Conservation (phyloP, 2,113 vertebrate species). For the Neogobius melanostomus region DNA sequence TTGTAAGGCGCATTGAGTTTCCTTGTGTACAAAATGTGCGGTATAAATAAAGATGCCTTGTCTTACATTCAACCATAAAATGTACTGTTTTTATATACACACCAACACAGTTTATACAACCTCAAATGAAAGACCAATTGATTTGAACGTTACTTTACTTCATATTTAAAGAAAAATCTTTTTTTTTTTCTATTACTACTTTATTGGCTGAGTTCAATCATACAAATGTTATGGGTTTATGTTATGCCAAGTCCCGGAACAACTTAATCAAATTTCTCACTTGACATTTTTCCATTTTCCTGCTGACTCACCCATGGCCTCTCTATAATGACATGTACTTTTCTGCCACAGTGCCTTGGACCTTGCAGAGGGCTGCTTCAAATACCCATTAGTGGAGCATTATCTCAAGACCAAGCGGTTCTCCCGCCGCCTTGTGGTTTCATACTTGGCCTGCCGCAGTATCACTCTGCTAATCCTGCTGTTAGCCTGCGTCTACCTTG, state of each 20-base stretch:
- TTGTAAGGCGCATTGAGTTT: too few relatives aligned
- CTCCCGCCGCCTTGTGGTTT: constrained; percentile 79
- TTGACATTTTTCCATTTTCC: not conserved
- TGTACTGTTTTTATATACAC: too few relatives aligned
- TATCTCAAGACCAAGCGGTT: constrained; percentile 90
- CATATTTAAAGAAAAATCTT: too few relatives aligned
- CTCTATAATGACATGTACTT: not conserved
- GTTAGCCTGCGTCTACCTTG: constrained; percentile 83
- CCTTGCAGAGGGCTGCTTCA: constrained; percentile 85
- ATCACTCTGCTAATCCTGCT: constrained; percentile 82
- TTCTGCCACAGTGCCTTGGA: constrained; percentile 80
- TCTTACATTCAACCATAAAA: too few relatives aligned
- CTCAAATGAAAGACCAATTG: too few relatives aligned
- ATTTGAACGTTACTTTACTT: too few relatives aligned
- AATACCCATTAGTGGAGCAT: constrained; percentile 93
- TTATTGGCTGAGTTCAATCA: not conserved
- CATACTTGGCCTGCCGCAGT: constrained; percentile 83
- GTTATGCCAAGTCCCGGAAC: not conserved
- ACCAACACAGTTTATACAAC: too few relatives aligned
- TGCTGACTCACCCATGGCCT: not conserved
- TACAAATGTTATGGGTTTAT: not conserved
- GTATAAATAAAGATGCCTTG: too few relatives aligned
- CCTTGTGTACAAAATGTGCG: too few relatives aligned
- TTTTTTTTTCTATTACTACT: not conserved
- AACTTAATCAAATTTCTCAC: not conserved